phyloP scores from a whole-genome alignment of 2,888 invertebrate species.

The Orchesellides sinensis region DNA sequence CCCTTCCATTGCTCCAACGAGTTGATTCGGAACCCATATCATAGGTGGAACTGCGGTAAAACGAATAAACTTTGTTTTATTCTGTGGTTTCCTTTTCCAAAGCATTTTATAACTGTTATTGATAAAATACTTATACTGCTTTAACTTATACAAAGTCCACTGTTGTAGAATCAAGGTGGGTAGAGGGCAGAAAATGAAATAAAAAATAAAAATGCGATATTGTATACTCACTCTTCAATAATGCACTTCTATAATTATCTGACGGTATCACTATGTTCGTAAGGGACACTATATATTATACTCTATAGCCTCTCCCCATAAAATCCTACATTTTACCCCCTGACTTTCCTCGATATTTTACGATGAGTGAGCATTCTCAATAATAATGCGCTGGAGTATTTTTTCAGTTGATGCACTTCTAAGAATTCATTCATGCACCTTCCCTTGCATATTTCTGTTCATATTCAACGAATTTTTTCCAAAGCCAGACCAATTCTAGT shows the following conservation, averaged over 20 bases:
- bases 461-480: not conserved
- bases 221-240: too few species aligned
- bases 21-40: constrained; percentile 88
- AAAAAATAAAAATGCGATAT: not conserved
- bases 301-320: not conserved
- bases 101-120: not conserved
- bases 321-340: constrained; percentile 6
- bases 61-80: not conserved
- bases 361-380: constrained; percentile 32
- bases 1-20: constrained; percentile 87
- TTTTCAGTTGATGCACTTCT: constrained; percentile 43
- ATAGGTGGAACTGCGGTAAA: constrained; percentile 90
- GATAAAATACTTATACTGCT: constrained; percentile 87
- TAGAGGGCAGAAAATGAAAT: constrained; percentile 8
- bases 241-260: not conserved
- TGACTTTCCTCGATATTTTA: constrained; percentile 5
- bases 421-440: constrained; percentile 55
- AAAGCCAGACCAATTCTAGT: not conserved
- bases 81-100: not conserved
- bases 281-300: too few species aligned
- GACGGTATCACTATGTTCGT: too few species aligned
- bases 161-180: constrained; percentile 49
- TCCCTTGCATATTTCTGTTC: not conserved
- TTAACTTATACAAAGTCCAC: constrained; percentile 76
- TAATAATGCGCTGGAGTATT: not conserved